Evolutionary conservation across 35 echinoderm and acorn worm species (phyloP).

Genomic region (Heliocidaris erythrogramma): DNA sequence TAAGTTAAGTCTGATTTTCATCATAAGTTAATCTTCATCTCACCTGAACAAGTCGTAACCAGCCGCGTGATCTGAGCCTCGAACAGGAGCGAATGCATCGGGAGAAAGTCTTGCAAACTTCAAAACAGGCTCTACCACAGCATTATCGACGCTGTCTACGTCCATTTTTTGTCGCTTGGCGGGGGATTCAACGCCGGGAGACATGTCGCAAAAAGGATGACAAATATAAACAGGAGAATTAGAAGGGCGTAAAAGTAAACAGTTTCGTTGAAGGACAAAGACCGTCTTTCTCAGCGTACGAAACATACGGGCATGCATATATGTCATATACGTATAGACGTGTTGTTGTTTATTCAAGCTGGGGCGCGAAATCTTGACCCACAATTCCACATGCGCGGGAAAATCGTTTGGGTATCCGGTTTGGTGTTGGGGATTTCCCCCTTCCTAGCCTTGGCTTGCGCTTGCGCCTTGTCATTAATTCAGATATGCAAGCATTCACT

Average conservation of each 20-base stretch:
- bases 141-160: background rate
- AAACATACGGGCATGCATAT: background rate
- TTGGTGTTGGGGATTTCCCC: background rate
- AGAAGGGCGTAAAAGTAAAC: slow-evolving; percentile 12
- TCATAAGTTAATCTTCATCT: background rate
- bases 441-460: too few relatives aligned
- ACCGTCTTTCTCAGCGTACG: background rate
- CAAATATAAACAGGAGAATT: slow-evolving; percentile 10
- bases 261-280: background rate
- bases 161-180: slow-evolving; percentile 21
- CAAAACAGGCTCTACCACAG: slow-evolving; percentile 17
- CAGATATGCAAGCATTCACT: too few relatives aligned
- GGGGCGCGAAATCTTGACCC: background rate
- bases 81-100: slow-evolving; percentile 46
- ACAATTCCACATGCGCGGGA: background rate
- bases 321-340: too few relatives aligned
- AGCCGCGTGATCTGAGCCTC: slow-evolving; percentile 59
- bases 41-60: slow-evolving; percentile 77
- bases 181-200: slow-evolving; percentile 1
- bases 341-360: background rate
- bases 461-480: too few relatives aligned
- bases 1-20: too few relatives aligned
- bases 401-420: background rate
- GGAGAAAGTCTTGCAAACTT: slow-evolving; percentile 44
- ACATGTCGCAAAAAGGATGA: background rate